Evolutionary conservation across 2,888 invertebrate genomes (phyloP), one percentile per base, ranked within the genome.

Genomic region (Sarcophaga rosellei): DNA sequence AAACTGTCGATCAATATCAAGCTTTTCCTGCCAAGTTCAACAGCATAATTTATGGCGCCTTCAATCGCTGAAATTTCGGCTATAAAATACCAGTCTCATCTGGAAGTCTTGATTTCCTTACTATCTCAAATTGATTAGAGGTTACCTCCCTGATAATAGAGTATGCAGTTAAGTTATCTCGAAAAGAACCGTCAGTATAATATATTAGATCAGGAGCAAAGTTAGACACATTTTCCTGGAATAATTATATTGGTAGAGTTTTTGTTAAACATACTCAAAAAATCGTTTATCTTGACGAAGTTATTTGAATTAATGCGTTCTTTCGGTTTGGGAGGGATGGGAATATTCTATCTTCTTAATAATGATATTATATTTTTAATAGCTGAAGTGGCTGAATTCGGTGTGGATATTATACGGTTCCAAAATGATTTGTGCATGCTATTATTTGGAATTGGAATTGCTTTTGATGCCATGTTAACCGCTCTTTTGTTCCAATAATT

Each of bases 401-500:
- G 4, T 25, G 25, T n/a, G 25, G 25, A 25, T 25, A 25, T 25
- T 25, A 25, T 25, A 25, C 5, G 25, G 4, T 5, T 25, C 25
- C 25, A 25, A 25, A 25, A 25, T 25, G 25, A 3, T 11, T 20
- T 20, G n/a, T 47, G 47, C 12, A 69, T n/a, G 4, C 68, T 47
- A 4, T 69, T 44, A 12, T 45, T 20, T 53, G 68, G n/a, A 20
- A 47, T 68, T 11, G 68, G 21, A n/a, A 68, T 68, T 20, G 68
- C 20, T 68, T 45, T 68, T n/a, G 21, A n/a, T 21, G 68, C 68
- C 45, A 68, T 45, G 45, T n/a, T n/a, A n/a, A n/a, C 10, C 44
- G 44, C 66, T 44, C 66, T 45, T 45, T 45, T 20, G 3, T 21
- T 63, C 63, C 25, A 63, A 63, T 11, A 23, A 11, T 15, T 12